Conservation (phyloP, 2,888 invertebrate species). For the Portevinia maculata region DNA sequence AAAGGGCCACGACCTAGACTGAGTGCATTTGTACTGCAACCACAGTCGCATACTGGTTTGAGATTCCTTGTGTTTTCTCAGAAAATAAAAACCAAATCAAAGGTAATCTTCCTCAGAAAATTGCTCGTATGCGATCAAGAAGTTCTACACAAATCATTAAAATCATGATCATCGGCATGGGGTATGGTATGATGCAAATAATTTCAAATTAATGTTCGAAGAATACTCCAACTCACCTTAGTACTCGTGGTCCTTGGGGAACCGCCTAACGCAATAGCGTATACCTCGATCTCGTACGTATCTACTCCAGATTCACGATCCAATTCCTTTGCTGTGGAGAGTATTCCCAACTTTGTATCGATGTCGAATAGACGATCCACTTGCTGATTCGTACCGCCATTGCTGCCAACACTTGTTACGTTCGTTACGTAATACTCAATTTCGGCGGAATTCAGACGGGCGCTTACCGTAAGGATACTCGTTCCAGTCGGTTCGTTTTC, state of each 20-base stretch:
- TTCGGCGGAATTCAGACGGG: constrained; percentile 86
- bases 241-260: constrained; percentile 90
- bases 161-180: constrained; percentile 8
- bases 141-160: constrained; percentile 39
- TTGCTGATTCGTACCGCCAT: constrained; percentile 83
- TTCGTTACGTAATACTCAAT: constrained; percentile 96
- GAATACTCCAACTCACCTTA: constrained; percentile 87
- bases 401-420: constrained; percentile 84
- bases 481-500: constrained; percentile 96
- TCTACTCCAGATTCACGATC: constrained; percentile 93
- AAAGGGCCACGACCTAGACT: constrained; percentile 39
- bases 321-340: constrained; percentile 92
- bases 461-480: constrained; percentile 91
- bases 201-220: constrained; percentile 1
- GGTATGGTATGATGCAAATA: constrained; percentile 48
- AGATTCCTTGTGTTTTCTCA: constrained; percentile 27
- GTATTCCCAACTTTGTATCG: constrained; percentile 93
- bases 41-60: background rate
- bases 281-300: constrained; percentile 92
- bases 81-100: constrained; percentile 29
- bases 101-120: constrained; percentile 37
- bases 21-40: constrained; percentile 11
- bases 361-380: constrained; percentile 96
- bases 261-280: constrained; percentile 90
- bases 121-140: constrained; percentile 40